Base-by-base conservation (phyloP, 2,797 vertebrate species). In the Apogon talboti region DNA sequence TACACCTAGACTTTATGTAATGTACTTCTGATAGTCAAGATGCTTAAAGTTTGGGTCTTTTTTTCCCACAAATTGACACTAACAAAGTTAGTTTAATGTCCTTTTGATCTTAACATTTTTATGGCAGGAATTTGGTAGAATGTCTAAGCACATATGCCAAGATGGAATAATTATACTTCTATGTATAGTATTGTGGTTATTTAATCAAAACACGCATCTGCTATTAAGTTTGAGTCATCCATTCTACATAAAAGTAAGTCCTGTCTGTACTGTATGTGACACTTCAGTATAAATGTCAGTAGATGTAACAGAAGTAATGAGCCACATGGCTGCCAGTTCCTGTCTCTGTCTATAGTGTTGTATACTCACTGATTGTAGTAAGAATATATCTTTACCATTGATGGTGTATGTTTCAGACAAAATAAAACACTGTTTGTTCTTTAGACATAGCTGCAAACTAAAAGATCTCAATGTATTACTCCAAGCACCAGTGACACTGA, bases 221-320 rank as follows among this genome's bases (percentile, higher is more conserved):
- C 10, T 43, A 24, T 47, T 41, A 43, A 8, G 33, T 53, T 52
- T 45, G 33, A 58, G 44, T 41, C 43, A 15, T 48, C 40, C 3
- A 6, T 16, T 63, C 35, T 19, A 11, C 7, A 16, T 33, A 14
- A 64, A 37, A 46, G 24, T 5, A 37, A 46, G 24, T 5, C 24
- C 24, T 42, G 11, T 57, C 35, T 45, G 66, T 14, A 24, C 57
- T 62, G 33, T 15, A 14, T 66, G 44, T 46, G 50, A 35, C 48
- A 24, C 8, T 12, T 33, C 11, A 16, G 1, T 61, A 30, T 60
- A 71, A 70, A 67, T 63, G 37, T 71, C 53, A n/a, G n/a, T n/a
- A 30, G 15, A 66, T 28, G 10, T 13, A 30, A 35, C 40, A 51
- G 40, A 45, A 14, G 40, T 35, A 16, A 54, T 41, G 24, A 12